A percentile compares a stretch with the other conserved stretches of the same genome.
Evolutionary conservation across 2,888 invertebrate species (phyloP).

Genomic region (Liopterus haemorrhoidalis): DNA sequence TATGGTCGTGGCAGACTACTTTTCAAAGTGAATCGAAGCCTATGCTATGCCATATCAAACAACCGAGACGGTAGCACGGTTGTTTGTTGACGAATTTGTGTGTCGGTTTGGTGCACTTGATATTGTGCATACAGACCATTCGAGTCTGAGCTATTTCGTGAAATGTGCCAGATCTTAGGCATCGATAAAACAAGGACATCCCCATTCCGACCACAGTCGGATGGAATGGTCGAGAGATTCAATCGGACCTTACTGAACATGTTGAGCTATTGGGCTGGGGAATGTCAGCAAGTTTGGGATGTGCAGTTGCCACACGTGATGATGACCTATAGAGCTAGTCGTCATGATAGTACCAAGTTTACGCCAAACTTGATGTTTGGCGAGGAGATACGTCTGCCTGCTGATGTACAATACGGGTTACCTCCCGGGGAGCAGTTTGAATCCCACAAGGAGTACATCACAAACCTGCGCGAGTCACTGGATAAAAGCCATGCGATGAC

Average conservation of each 20-base stretch:
- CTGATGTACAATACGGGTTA: too few relatives aligned
- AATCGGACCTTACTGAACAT: conserved; percentile 24
- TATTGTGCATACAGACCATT: conserved; percentile 30
- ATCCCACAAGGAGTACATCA: too few relatives aligned
- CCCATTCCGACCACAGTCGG: conserved; percentile 29
- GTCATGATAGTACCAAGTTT: background rate
- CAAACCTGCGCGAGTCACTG: too few relatives aligned
- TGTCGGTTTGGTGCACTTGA: conserved; percentile 23
- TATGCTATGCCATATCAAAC: conserved; percentile 26
- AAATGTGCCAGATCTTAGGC: conserved; percentile 20
- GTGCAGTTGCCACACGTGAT: conserved; percentile 1
- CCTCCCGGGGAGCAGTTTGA: too few relatives aligned
- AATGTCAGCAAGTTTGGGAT: conserved; percentile 4
- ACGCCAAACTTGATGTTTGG: too few relatives aligned
- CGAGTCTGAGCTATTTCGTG: conserved; percentile 27
- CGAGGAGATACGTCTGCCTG: too few relatives aligned
- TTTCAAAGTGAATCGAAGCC: conserved; percentile 26
- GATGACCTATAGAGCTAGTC: conserved; percentile 4
- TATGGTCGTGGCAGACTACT: conserved; percentile 17
- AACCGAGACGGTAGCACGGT: conserved; percentile 32
- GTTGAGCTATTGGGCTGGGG: background rate
- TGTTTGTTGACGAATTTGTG: conserved; percentile 26
- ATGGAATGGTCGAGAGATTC: conserved; percentile 28
- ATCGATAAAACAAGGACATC: conserved; percentile 29
- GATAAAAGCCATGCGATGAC: too few relatives aligned